These are phyloP conservation scores for Hymenopus coronatus DNA, from an alignment of 2,888 invertebrate genomes.

Conservation along the genomic window DNA sequence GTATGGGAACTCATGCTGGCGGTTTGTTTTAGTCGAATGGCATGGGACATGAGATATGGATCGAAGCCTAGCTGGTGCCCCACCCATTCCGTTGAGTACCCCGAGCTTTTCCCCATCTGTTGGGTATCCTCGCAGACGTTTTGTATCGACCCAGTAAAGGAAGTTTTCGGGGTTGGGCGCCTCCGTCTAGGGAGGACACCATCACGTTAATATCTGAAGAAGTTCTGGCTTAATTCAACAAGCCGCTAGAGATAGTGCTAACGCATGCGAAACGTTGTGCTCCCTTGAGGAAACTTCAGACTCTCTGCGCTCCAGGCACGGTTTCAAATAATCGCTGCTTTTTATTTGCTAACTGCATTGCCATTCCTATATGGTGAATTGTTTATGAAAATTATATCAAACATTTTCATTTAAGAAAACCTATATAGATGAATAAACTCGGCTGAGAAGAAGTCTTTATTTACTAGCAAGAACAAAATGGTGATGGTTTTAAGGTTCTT, in stretches of 20 bases:
- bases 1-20: no score
- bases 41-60: background rate
- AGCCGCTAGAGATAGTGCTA: background rate
- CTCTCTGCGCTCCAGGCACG: background rate
- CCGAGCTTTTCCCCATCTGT: background rate
- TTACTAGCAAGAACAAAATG: no score
- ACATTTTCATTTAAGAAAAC: no score
- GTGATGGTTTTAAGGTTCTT: no score
- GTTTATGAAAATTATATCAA: background rate
- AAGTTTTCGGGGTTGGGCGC: conserved; percentile 15
- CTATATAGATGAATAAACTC: no score
- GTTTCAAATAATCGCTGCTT: background rate
- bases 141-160: conserved; percentile 18
- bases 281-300: background rate
- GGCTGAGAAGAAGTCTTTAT: no score
- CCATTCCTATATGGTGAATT: background rate
- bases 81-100: background rate
- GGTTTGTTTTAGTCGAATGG: background rate
- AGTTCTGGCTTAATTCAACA: background rate
- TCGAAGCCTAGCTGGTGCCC: background rate
- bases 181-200: background rate
- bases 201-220: background rate
- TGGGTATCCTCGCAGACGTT: conserved; percentile 6
- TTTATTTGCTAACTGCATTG: background rate
- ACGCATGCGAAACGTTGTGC: background rate